These are phyloP conservation scores for Arctocebus calabarensis DNA, from an alignment of 2,797 vertebrate species.

Conservation along the genomic window DNA sequence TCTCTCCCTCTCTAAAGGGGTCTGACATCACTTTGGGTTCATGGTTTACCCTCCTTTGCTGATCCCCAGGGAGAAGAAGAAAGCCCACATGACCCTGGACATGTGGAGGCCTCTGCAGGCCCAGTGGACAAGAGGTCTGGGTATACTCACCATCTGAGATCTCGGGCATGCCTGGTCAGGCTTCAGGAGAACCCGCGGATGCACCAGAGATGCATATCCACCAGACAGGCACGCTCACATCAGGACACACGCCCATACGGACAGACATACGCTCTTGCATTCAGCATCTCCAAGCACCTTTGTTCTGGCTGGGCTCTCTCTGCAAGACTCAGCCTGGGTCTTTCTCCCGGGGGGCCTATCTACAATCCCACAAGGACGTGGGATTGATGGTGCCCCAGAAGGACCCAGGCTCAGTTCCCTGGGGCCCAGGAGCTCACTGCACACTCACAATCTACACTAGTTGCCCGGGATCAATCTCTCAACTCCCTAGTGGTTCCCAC, in stretches of 20 bases:
- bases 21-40: fast-evolving
- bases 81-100: not conserved
- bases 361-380: not conserved
- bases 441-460: not conserved
- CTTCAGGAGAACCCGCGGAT: conserved; percentile 68
- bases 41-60: not conserved
- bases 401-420: not conserved
- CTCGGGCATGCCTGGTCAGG: conserved; percentile 20
- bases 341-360: not conserved
- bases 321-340: not conserved
- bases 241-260: not conserved
- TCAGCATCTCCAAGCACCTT: not conserved
- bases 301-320: not conserved
- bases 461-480: not conserved
- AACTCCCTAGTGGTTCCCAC: no score
- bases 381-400: not conserved
- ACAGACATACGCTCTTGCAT: not conserved
- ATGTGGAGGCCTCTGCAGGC: not conserved
- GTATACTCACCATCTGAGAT: conserved; percentile 79
- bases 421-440: not conserved
- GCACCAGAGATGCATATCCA: conserved; percentile 9
- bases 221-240: conserved; percentile 19
- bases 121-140: not conserved
- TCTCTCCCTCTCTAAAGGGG: not conserved
- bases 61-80: not conserved